Evolutionary conservation across 1,140 invertebrate species (phyloP), one percentile per base, ranked within the genome.

Genomic region (Hyphantria cunea): DNA sequence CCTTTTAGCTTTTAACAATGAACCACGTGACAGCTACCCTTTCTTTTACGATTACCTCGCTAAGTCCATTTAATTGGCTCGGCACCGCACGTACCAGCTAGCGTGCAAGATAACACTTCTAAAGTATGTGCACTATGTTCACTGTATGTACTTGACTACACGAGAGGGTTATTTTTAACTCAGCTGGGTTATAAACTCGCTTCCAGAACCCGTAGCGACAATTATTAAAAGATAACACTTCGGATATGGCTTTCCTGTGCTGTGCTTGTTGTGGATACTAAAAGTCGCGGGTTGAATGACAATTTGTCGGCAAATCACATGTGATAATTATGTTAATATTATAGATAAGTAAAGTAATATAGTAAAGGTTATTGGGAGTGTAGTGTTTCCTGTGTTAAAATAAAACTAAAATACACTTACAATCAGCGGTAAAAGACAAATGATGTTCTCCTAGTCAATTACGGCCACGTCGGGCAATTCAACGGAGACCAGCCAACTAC

Each of bases 21-120:
- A 14, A 51, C 32, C 31, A 33, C 17, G 48, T 44, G 47, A 60
- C 48, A 42, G 56, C 48, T 42, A 41, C 34, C 33, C 50, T 42
- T 51, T 60, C 14, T 44, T 51, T 50, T 13, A 25, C 39, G 34
- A 42, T 44, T 37, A 42, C 47, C 12, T 13, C 39, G 15, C 56
- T 34, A 64, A 67, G 67, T 58, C 65, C 56, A 56, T 68, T 74
- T 79, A 79, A 79, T 79, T 79, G 76, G 74, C 74, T 54, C 56
- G 69, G 47, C 70, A 60, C 60, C 64, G 55, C 68, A 64, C 67
- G 67, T 47, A 58, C 44, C 51, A 52, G 60, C 49, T 66, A 51
- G 67, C 61, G 67, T 66, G 68, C 52, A 62, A 72, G 74, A 76
- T 76, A 76, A 70, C 54, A 50, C 41, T 52, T 37, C 55, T 34